phyloP scores from a whole-genome alignment of 2,797 vertebrate genomes.

The Channallabes apus region DNA sequence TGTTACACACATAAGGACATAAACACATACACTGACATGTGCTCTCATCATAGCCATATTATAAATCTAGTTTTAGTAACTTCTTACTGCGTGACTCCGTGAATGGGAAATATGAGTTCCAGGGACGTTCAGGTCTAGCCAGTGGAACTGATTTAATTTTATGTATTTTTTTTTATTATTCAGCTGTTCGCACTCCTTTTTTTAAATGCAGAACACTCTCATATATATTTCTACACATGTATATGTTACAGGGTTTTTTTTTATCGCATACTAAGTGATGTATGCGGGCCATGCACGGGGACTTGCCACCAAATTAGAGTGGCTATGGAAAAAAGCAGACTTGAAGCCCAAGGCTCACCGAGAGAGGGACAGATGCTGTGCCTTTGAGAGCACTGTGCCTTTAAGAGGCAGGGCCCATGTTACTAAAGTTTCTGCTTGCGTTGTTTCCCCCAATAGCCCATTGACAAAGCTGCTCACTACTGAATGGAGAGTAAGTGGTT shows the following conservation, averaged over 20 bases:
- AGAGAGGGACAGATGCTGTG: conserved; percentile 63
- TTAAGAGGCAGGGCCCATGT: conserved; percentile 80
- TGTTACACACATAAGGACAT: conserved; percentile 76
- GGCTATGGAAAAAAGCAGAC: conserved; percentile 66
- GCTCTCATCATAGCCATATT: conserved; percentile 65
- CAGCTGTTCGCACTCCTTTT: background rate
- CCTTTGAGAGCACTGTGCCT: conserved; percentile 75
- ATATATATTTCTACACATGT: background rate
- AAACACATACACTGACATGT: conserved; percentile 28
- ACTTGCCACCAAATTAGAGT: conserved; percentile 69
- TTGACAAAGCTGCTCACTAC: conserved; percentile 82
- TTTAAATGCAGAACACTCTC: background rate
- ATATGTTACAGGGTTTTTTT: too few species aligned
- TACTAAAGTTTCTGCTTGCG: conserved; percentile 85
- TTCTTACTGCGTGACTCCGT: background rate
- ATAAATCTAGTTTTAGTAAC: conserved; percentile 24
- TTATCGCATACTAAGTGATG: background rate
- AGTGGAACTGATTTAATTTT: background rate
- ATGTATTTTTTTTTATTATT: background rate
- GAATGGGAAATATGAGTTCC: background rate
- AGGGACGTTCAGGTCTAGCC: background rate
- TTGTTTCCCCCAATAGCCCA: conserved; percentile 87
- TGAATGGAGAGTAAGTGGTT: conserved; percentile 85
- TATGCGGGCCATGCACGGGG: conserved; percentile 60
- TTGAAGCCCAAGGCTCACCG: conserved; percentile 67